Evolutionary conservation across 1,140 invertebrate species (phyloP), one percentile per base, ranked within the genome.

Genomic region (Mycetomoellerius zeteki): DNA sequence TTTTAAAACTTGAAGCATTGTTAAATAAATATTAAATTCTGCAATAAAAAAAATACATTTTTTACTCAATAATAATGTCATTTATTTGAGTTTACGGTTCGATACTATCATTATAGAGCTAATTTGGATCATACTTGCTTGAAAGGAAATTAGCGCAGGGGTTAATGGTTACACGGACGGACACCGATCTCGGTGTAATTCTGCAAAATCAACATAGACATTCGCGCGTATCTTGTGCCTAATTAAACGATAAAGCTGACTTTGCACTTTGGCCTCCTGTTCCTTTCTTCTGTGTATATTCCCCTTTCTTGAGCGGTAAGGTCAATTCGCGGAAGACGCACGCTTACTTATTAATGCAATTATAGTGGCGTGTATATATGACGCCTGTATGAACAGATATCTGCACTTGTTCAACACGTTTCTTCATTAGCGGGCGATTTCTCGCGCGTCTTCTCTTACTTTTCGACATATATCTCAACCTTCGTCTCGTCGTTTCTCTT

Each of bases 341-440:
- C 50, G 69, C 33, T 72, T 85, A 72, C 85, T 88, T 88, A 88
- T 90, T 88, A 88, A 86, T 88, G 86, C 88, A 90, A 90, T 90
- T 90, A 90, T 27, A 71, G 56, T 58, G 67, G 82, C 82, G 58
- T 85, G 82, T 65, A 43, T 12, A 43, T 43, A 64, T 67, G 82
- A 80, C 33, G 47, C 76, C 52, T n/a, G 4, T 86, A 69, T 33
- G 21, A 58, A 37, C 24, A 58, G 76, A 60, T 67, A 69, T 62
- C 24, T 19, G 52, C 64, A 43, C 75, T 85, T 85, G 30, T 77
- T 78, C 21, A 78, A 69, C 64, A 58, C 52, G 64, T 80, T 78
- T n/a, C 33, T 80, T 86, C 64, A 67, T 86, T 81, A 86, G 27
- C 76, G 21, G 16, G 10, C 76, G 64, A 69, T 86, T 21, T 81